phyloP scores from a whole-genome alignment of 2,888 invertebrate genomes.

The Polydrusus cervinus region DNA sequence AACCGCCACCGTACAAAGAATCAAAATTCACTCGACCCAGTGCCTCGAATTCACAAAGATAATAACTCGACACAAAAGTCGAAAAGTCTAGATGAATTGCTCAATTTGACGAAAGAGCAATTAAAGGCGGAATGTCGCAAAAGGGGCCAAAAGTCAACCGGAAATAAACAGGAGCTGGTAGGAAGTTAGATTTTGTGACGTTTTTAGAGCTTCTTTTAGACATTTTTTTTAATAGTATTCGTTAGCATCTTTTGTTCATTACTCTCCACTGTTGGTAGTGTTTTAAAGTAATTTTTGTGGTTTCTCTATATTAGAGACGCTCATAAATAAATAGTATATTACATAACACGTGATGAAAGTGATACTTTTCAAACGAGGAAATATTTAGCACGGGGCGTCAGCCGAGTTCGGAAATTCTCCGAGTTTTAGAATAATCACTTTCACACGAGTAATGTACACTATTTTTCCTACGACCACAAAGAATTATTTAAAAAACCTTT shows the following conservation, averaged over 20 bases:
- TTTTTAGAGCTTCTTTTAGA: constrained; percentile 46
- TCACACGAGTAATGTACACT: no score
- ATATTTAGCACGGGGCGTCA: no score
- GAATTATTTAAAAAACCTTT: no score
- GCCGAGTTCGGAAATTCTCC: no score
- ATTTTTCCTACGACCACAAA: no score
- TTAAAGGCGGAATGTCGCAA: constrained; percentile 80
- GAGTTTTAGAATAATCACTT: no score
- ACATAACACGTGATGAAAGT: no score
- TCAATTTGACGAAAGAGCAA: constrained; percentile 81
- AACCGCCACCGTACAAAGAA: constrained; percentile 48
- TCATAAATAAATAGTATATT: no score
- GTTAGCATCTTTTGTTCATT: constrained; percentile 10
- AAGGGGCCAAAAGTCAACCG: constrained; percentile 80
- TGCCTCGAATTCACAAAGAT: constrained; percentile 43
- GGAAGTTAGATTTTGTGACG: constrained; percentile 55
- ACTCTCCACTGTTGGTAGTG: not conserved
- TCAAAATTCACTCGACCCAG: constrained; percentile 42
- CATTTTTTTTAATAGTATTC: constrained; percentile 33
- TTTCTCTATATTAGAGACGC: no score
- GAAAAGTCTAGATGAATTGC: constrained; percentile 69
- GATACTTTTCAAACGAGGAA: no score
- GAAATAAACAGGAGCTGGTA: constrained; percentile 84
- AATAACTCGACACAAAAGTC: constrained; percentile 51
- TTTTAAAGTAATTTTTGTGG: not conserved